These are phyloP conservation scores for Drosophila bocqueti DNA, from an alignment of 1,140 invertebrate species.

Conservation along the genomic window DNA sequence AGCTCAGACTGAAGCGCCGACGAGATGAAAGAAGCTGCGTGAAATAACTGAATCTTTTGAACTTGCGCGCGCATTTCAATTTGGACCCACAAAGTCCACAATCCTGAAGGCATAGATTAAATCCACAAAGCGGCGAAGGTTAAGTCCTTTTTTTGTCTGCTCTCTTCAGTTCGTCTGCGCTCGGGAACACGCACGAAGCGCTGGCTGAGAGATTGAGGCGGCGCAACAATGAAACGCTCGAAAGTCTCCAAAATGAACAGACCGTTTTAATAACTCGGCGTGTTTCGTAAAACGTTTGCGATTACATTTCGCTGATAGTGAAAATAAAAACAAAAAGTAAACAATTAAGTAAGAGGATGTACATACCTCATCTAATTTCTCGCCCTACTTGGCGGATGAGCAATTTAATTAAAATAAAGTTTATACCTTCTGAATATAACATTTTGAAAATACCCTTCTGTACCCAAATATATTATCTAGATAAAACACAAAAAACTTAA, in stretches of 20 bases:
- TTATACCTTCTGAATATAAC: not conserved
- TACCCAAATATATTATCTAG: no score
- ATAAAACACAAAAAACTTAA: no score
- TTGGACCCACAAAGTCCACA: slow-evolving; percentile 1
- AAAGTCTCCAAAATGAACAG: slow-evolving; percentile 45
- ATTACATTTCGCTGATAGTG: not conserved
- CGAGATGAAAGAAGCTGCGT: slow-evolving; percentile 42
- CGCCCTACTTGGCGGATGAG: not conserved
- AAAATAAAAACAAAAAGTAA: no score
- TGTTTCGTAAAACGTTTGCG: slow-evolving; percentile 7
- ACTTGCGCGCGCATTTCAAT: slow-evolving; percentile 7
- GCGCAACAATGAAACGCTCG: slow-evolving; percentile 33
- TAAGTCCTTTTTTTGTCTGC: not conserved
- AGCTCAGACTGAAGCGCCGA: slow-evolving; percentile 63
- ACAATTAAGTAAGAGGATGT: not conserved
- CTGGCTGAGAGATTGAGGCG: slow-evolving; percentile 7
- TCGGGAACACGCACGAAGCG: not conserved
- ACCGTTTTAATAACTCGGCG: slow-evolving; percentile 32
- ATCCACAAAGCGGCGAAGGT: slow-evolving; percentile 2
- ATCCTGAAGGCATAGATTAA: slow-evolving; percentile 2
- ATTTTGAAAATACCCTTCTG: no score
- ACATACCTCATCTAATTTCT: no score
- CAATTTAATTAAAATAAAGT: not conserved
- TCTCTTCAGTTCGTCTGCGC: not conserved
- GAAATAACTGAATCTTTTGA: slow-evolving; percentile 7